These are phyloP conservation scores for Drosophila repletoides DNA, from an alignment of 1,140 invertebrate species.

Conservation along the genomic window DNA sequence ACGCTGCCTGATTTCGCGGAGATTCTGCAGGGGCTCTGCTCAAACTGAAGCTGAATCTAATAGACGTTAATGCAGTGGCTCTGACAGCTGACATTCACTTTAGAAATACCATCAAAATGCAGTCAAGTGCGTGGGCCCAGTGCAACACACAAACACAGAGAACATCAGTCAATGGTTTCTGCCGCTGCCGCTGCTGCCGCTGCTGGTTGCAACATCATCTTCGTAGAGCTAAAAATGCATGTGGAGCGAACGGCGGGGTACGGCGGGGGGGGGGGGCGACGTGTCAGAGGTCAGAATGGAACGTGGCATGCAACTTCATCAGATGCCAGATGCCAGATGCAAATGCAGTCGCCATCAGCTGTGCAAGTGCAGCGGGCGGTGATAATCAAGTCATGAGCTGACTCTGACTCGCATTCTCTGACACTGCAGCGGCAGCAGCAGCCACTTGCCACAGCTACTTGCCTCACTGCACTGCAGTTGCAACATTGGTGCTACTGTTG, in stretches of 20 bases:
- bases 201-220: neutral
- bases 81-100: conserved; percentile 5
- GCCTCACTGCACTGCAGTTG: no score
- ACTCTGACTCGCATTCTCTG: neutral
- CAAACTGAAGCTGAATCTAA: neutral
- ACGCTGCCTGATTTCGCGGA: no score
- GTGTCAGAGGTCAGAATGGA: no score
- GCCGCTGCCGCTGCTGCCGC: neutral
- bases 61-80: neutral
- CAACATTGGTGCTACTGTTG: no score
- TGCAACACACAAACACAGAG: no score
- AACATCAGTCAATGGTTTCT: conserved; percentile 20
- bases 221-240: neutral
- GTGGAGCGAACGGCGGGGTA: no score
- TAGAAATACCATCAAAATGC: conserved; percentile 23
- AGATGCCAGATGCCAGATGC: conserved; percentile 66
- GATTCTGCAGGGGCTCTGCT: no score
- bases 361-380: conserved; percentile 66
- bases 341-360: conserved; percentile 55
- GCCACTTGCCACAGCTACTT: neutral
- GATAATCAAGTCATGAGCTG: conserved; percentile 72
- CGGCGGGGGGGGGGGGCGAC: neutral
- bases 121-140: conserved; percentile 2
- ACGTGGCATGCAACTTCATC: conserved; percentile 61
- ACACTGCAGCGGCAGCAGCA: neutral